Conservation (phyloP, 2,888 invertebrate species). For the Lasioglossum marginatum region DNA sequence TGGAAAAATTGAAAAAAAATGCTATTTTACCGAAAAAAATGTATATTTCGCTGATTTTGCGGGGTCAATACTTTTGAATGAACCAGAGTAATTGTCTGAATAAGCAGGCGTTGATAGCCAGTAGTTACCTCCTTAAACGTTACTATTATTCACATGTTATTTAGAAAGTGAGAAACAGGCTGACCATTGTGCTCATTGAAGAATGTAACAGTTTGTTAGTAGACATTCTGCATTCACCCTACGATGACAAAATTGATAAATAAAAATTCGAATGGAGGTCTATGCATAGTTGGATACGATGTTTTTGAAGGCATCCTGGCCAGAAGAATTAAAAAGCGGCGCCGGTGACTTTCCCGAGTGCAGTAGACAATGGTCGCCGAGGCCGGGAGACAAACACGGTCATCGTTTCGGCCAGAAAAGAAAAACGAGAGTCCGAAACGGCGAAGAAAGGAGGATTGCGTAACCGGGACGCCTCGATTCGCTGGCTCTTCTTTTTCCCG, state of each 20-base stretch:
- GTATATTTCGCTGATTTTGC: too few species aligned
- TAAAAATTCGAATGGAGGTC: neutral
- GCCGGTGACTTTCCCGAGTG: neutral
- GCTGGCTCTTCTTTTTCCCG: constrained; percentile 29
- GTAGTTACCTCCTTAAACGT: neutral
- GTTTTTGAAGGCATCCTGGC: neutral
- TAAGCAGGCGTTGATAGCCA: neutral
- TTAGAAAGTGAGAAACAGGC: neutral
- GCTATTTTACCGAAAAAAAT: too few species aligned
- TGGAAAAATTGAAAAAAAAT: too few species aligned
- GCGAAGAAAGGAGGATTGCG: constrained; percentile 29
- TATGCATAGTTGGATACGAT: neutral
- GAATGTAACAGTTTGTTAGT: neutral
- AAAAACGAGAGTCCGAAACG: constrained; percentile 17
- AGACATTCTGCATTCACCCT: too few species aligned
- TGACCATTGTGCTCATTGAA: neutral
- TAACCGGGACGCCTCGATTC: constrained; percentile 27
- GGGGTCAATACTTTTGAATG: neutral
- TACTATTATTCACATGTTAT: neutral
- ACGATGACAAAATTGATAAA: neutral
- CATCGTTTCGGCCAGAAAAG: neutral
- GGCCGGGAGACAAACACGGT: neutral
- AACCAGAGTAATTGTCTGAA: neutral
- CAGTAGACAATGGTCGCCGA: neutral
- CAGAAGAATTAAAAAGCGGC: neutral